These are phyloP conservation scores for Periplaneta americana DNA, from an alignment of 1,140 invertebrate genomes.

Conservation along the genomic window DNA sequence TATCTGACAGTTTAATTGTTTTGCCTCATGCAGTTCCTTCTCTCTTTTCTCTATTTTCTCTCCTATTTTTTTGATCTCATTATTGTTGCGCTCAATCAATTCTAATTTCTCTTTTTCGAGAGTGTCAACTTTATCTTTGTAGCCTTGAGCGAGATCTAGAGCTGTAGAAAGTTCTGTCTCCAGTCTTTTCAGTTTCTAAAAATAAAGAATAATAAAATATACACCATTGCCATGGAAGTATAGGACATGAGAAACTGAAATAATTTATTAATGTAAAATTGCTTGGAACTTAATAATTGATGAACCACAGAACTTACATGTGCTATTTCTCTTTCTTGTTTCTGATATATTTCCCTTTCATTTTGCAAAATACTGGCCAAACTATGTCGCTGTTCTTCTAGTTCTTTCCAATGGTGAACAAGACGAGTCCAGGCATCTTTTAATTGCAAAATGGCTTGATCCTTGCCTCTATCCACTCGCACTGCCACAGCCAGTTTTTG, in stretches of 20 bases:
- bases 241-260: neutral
- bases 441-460: conserved; percentile 56
- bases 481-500: conserved; percentile 71
- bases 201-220: conserved; percentile 16
- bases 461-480: conserved; percentile 67
- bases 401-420: conserved; percentile 36
- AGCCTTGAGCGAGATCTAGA: conserved; percentile 55
- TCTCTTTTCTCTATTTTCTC: neutral
- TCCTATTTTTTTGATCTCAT: conserved; percentile 11
- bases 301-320: neutral
- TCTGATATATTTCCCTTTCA: conserved; percentile 19
- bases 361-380: conserved; percentile 32
- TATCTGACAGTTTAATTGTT: neutral
- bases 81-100: conserved; percentile 18
- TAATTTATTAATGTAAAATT: neutral
- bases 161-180: conserved; percentile 61
- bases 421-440: conserved; percentile 47
- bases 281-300: neutral
- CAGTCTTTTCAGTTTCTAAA: conserved; percentile 52
- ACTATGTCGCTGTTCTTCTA: conserved; percentile 38
- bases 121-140: conserved; percentile 57
- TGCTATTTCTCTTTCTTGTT: neutral
- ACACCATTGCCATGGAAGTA: neutral
- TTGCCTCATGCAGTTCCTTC: neutral
- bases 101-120: conserved; percentile 22